phyloP scores from a whole-genome alignment of 1,140 invertebrate species.

The Sesamia nonagrioides region DNA sequence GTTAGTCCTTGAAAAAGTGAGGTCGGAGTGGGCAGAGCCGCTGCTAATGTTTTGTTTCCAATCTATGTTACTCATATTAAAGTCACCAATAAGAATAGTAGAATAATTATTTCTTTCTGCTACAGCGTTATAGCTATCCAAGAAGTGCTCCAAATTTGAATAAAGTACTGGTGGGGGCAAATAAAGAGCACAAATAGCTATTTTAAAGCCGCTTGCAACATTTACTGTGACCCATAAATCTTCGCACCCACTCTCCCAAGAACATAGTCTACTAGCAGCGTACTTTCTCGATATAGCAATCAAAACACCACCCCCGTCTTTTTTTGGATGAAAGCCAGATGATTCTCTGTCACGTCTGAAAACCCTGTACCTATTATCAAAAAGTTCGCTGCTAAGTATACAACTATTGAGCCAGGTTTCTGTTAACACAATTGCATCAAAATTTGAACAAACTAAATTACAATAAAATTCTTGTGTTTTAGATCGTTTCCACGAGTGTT shows the following conservation, averaged over 20 bases:
- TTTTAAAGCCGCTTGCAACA: constrained; percentile 4
- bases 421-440: background rate
- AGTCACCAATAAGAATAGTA: constrained; percentile 53
- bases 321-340: constrained; percentile 1
- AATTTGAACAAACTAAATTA: constrained; percentile 17
- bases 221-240: constrained; percentile 54
- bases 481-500: constrained; percentile 3
- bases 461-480: constrained; percentile 21
- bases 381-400: background rate
- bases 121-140: constrained; percentile 45
- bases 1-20: background rate
- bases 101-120: constrained; percentile 17
- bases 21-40: background rate
- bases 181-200: constrained; percentile 53
- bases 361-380: constrained; percentile 12
- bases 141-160: constrained; percentile 37
- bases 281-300: constrained; percentile 12
- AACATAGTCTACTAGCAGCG: constrained; percentile 20
- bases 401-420: constrained; percentile 18
- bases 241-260: constrained; percentile 52
- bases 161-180: constrained; percentile 54
- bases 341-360: constrained; percentile 40
- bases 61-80: constrained; percentile 56
- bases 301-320: constrained; percentile 39
- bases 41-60: constrained; percentile 35